Evolutionary conservation across 2,888 invertebrate species (phyloP), one percentile per base, ranked within the genome.

Genomic region (Polyploca ridens): DNA sequence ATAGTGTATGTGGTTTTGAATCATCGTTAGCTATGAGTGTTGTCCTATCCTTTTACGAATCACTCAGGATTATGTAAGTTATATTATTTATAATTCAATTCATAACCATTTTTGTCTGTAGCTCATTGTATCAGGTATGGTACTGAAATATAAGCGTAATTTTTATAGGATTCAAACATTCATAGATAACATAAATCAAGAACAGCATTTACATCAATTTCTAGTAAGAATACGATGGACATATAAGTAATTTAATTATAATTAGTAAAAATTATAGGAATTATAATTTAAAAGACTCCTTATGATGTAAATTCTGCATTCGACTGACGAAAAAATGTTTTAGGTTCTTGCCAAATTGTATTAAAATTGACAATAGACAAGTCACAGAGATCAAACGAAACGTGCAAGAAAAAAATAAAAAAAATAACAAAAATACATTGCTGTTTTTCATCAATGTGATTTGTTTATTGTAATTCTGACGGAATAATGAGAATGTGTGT

Each of bases 291-390:
- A 84, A 82, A 84, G 85, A 86, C 84, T 85, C 79, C 68, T 71
- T 77, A 72, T 77, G 73, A 69, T 70, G 72, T 78, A 72, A 74
- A 73, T 69, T 75, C 69, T 77, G 61, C 69, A 78, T 81, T 78
- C 73, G 88, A 90, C 88, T 89, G 90, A 90, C 74, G 70, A 81
- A 78, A 80, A 67, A 69, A 61, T 61, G 41, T 61, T 79, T 86
- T 85, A 84, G 82, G 84, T 85, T 91, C 92, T 92, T 91, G 92
- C 92, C 92, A 91, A 85, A 82, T 77, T 82, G 76, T 81, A 77
- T 79, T 71, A 72, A 75, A 76, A 69, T 70, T 67, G 72, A 71
- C 73, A 72, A 67, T 67, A 64, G 69, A 71, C 72, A 67, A 62
- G 63, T 68, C 69, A 65, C 61, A 61, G 62, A 70, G 54, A 10